Base-by-base conservation (phyloP, 2,888 invertebrate species). In the Ashinkailepas kermadecensis region DNA sequence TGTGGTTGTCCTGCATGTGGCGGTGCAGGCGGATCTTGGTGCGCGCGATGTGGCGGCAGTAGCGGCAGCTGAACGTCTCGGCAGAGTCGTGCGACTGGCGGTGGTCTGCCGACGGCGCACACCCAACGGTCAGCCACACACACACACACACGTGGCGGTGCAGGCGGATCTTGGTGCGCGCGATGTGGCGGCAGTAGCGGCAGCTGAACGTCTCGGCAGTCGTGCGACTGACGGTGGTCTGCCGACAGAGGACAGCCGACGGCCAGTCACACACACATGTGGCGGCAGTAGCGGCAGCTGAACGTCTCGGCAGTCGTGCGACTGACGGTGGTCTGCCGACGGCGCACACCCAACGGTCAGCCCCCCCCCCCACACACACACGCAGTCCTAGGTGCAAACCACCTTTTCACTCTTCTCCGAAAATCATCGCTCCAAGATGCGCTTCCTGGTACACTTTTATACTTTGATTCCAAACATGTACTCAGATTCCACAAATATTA, bases 11-110 rank as follows among this genome's bases (percentile, higher is more conserved):
- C 57, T 78, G 57, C 78, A 56, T 58, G 58, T 78, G 78, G 11
- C 58, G 78, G 23, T 78, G 78, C 57, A 78, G 78, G 12, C 15
- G 15, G 78, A 78, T 78, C 23, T 78, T 78, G 78, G 78, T 78
- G 57, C 57, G 57, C 12, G 58, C 57, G n/a, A 58, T 58, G 78
- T 58, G 78, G 12, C 21, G 57, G 58, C 78, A 78, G 78, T 58
- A 78, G 58, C 78, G 78, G 25, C 78, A 78, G 78, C 15, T 56
- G 58, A 78, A 78, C n/a, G 78, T 74, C 74, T 74, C 74, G 8
- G 74, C 74, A 15, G 74, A 39, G 54, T 25, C 74, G 74, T 39
- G 39, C 12, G 74, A 54, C 18, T 74, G 54, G 6, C 74, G 74
- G 74, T 74, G 74, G 8, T 2, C 74, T 74, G 74, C 4, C 6